Percentiles rank a stretch among this genome's conserved stretches.
Conservation (phyloP, 2,113 vertebrate species). For the Petromus typicus region DNA sequence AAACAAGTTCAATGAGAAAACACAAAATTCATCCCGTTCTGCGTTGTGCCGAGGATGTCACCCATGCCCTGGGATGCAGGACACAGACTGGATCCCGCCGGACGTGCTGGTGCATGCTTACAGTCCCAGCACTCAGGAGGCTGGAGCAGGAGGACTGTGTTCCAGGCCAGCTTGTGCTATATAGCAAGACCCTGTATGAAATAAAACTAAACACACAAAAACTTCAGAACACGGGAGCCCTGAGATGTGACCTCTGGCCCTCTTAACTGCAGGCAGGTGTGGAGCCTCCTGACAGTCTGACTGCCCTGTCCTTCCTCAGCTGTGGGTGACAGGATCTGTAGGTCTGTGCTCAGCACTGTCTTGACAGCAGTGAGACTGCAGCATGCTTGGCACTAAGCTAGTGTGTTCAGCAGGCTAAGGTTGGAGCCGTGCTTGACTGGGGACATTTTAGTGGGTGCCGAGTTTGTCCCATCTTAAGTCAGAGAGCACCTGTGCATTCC, state of each 20-base stretch:
- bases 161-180: not conserved
- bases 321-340: not conserved
- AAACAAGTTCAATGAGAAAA: not conserved
- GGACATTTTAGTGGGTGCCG: not conserved
- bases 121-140: not conserved
- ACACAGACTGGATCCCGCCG: not conserved
- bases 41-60: not conserved
- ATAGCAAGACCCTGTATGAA: not conserved
- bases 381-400: too few relatives aligned
- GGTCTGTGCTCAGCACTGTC: not conserved
- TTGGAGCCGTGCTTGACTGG: not conserved
- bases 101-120: not conserved
- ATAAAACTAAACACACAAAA: not conserved
- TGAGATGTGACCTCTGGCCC: not conserved
- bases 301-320: not conserved
- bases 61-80: not conserved
- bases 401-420: not conserved
- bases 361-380: not conserved
- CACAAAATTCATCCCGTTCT: not conserved
- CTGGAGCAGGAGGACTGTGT: not conserved
- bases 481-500: not conserved
- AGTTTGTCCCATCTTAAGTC: not conserved
- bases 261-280: not conserved
- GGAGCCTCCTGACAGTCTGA: not conserved
- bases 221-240: not conserved